Evolutionary conservation across 2,113 vertebrate genomes (phyloP).

Genomic region (Petromus typicus): DNA sequence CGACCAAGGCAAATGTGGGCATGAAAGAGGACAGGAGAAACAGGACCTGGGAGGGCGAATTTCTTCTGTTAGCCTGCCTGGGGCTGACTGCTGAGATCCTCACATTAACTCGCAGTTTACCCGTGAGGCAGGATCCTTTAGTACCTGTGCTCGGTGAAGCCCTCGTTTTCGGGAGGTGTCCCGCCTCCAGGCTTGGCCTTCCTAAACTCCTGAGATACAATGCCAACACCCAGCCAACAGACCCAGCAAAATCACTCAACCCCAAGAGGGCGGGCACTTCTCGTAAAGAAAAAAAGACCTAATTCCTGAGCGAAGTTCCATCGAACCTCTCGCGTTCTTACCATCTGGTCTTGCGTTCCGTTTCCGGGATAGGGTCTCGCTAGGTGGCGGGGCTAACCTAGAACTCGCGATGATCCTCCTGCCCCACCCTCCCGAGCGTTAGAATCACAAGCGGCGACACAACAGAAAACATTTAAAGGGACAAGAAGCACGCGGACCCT

Average conservation of each 20-base stretch:
- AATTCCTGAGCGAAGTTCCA: not conserved
- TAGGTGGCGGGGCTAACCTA: not conserved
- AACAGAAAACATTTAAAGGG: not conserved
- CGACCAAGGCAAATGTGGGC: not conserved
- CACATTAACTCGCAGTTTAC: not conserved
- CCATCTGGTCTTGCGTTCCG: accelerated
- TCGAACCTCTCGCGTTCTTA: not conserved
- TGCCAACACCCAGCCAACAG: not conserved
- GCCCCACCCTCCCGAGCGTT: not conserved
- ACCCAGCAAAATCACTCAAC: not conserved
- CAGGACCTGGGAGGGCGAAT: not conserved
- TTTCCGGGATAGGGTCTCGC: too few species aligned
- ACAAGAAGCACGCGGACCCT: not conserved
- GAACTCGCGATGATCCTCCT: not conserved
- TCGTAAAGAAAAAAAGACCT: not conserved
- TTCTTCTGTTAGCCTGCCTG: too few species aligned
- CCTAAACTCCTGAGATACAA: not conserved
- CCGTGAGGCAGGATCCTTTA: not conserved
- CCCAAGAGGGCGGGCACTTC: not conserved
- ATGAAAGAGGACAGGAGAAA: not conserved
- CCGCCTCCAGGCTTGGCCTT: not conserved
- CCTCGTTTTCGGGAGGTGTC: not conserved
- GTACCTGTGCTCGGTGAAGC: not conserved
- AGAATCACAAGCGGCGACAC: not conserved
- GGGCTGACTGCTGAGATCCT: too few species aligned